Evolutionary conservation across 2,797 vertebrate genomes (phyloP).

Genomic region (Lepilemur ruficaudatus): DNA sequence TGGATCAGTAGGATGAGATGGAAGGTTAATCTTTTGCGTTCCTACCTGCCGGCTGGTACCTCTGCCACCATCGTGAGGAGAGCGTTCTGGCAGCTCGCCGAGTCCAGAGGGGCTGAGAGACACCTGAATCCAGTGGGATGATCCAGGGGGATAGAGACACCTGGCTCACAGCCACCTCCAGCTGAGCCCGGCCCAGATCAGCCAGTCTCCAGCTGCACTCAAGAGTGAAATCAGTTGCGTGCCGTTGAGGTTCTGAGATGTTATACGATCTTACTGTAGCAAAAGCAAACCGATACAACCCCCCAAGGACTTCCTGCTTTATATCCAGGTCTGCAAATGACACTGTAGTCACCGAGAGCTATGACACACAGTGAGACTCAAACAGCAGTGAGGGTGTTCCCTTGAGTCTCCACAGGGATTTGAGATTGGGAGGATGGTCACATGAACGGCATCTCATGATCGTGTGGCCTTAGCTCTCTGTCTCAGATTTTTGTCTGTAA

Average conservation of each 20-base stretch:
- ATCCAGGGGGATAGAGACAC: too few species aligned
- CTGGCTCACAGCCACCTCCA: neutral
- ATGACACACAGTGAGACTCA: neutral
- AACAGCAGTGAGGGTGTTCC: neutral
- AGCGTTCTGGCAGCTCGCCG: neutral
- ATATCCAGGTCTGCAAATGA: neutral
- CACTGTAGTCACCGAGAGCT: neutral
- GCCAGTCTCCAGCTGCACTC: neutral
- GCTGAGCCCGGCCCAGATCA: neutral
- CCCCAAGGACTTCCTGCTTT: neutral
- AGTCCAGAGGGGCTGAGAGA: neutral
- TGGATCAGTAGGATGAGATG: neutral
- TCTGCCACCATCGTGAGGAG: neutral
- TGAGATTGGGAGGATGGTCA: neutral
- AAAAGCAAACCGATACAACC: neutral
- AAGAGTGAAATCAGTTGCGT: fast-evolving
- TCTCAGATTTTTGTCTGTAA: neutral
- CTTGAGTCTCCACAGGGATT: neutral
- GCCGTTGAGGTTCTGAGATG: neutral
- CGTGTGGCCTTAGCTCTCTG: neutral
- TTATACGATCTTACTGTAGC: neutral
- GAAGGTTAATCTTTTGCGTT: neutral
- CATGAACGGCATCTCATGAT: neutral
- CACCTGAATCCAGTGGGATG: too few species aligned
- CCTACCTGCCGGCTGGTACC: neutral